Evolutionary conservation across 2,797 vertebrate species (phyloP).

Genomic region (Spheniscus humboldti): DNA sequence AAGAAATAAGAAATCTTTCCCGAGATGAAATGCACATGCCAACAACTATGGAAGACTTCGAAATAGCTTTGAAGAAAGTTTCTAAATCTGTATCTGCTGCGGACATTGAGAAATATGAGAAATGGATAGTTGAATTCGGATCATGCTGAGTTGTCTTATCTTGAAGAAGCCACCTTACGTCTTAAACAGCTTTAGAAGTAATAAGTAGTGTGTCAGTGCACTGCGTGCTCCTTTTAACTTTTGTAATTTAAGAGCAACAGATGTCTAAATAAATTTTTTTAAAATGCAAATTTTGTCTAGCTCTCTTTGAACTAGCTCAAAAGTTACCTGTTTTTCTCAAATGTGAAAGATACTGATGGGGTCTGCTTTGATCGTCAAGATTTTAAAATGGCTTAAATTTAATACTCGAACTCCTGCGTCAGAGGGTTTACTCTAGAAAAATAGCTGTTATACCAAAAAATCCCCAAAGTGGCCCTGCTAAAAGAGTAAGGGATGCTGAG

Average conservation of each 20-base stretch:
- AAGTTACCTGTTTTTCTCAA: not conserved
- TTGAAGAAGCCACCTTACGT: conserved; percentile 63
- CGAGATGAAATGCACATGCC: conserved; percentile 99
- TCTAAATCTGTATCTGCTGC: conserved; percentile 94
- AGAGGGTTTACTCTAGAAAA: not conserved
- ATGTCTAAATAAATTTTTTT: conserved; percentile 75
- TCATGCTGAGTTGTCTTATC: conserved; percentile 81
- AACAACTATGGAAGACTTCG: conserved; percentile 98
- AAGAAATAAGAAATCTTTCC: conserved; percentile 96
- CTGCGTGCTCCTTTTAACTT: conserved; percentile 75
- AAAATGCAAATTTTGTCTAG: conserved; percentile 45
- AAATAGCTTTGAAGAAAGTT: conserved; percentile 92
- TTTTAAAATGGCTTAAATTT: not conserved
- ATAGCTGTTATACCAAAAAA: not conserved
- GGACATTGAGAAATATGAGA: conserved; percentile 96
- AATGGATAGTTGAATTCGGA: conserved; percentile 97
- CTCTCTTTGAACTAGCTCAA: not conserved
- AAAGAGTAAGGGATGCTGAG: not conserved
- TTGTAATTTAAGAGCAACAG: conserved; percentile 68
- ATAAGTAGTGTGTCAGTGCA: conserved; percentile 61
- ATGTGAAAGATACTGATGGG: not conserved
- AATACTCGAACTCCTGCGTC: not conserved
- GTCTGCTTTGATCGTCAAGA: not conserved
- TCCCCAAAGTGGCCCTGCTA: not conserved
- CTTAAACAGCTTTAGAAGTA: conserved; percentile 68